Base-by-base conservation (phyloP, 2,113 vertebrate species). In the Petrocephalus microphthalmus region DNA sequence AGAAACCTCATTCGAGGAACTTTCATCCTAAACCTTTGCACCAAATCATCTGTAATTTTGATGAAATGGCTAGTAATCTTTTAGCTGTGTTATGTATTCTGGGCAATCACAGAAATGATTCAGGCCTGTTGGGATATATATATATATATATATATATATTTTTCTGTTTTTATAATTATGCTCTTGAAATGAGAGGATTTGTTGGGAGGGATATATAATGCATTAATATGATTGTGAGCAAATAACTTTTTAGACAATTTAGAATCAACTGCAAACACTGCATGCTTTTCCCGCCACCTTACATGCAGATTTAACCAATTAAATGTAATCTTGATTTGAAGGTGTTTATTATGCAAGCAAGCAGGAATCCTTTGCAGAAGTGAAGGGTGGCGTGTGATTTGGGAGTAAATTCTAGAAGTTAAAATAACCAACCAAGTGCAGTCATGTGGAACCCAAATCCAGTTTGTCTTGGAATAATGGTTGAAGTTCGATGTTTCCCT, bases 1-100 rank as follows among this genome's bases (percentile, higher is more conserved):
- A 51, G 5, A 60, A 20, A 88, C 74, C 54, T 54, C 11, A 84
- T 89, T 13, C 29, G 45, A 19, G 49, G 49, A 78, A 90, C 94
- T 93, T 2, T 93, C 92, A 93, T 94, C 92, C 94, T 91, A 87
- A 89, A 92, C 90, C 92, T 91, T 89, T 91, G 53, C 17, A 89
- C 90, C 92, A 92, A 94, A 93, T 93, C 91, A 90, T 92, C 51
- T n/a, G 90, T 91, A 85, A 88, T 91, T 93, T 92, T 89, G 88
- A 89, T 92, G 90, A 88, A 88, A 85, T 74, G 0, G 67, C 87
- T 71, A 67, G 83, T 93, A 94, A 95, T 94, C 94, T 89, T 53
- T 84, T 45, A 90, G 89, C 89, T 29, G 81, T 85, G 83, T 20
- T 67, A 22, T 22, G n/a, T 2, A 67, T 42, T 20, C 33, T 45